Percentiles rank a stretch among this genome's conserved stretches.
These are phyloP conservation scores for Tinea trinotella DNA, from an alignment of 2,888 invertebrate species.

Conservation along the genomic window DNA sequence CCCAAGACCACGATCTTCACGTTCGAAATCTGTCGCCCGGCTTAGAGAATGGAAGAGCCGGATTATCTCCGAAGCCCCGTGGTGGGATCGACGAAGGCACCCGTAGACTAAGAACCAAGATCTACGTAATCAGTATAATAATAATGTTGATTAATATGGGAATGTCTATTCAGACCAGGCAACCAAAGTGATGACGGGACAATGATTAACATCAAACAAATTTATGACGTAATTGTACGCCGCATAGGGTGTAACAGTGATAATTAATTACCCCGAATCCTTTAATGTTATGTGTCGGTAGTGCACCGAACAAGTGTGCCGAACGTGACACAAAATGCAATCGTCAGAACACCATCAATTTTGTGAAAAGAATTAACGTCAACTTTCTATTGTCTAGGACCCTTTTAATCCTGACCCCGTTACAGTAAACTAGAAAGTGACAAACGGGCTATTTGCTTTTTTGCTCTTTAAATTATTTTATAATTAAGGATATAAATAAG, in stretches of 20 bases:
- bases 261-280: slow-evolving; percentile 25
- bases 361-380: slow-evolving; percentile 27
- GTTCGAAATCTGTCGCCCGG: no score
- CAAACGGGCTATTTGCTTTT: neutral
- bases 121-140: no score
- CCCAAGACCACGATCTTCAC: no score
- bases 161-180: no score
- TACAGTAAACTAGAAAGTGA: slow-evolving; percentile 17
- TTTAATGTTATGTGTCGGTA: slow-evolving; percentile 19
- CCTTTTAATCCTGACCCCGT: slow-evolving; percentile 23
- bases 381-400: slow-evolving; percentile 22
- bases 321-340: slow-evolving; percentile 26
- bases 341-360: slow-evolving; percentile 26
- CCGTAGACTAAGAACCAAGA: no score
- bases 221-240: slow-evolving; percentile 13
- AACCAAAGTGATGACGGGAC: neutral
- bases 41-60: no score
- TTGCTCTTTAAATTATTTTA: neutral
- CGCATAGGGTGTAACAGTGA: slow-evolving; percentile 3
- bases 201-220: neutral
- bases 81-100: no score
- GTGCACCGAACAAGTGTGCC: slow-evolving; percentile 25
- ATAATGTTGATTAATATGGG: no score
- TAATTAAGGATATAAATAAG: no score
- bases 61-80: no score